These are phyloP conservation scores for Drosophila mimica DNA, from an alignment of 2,888 invertebrate species.

Conservation along the genomic window DNA sequence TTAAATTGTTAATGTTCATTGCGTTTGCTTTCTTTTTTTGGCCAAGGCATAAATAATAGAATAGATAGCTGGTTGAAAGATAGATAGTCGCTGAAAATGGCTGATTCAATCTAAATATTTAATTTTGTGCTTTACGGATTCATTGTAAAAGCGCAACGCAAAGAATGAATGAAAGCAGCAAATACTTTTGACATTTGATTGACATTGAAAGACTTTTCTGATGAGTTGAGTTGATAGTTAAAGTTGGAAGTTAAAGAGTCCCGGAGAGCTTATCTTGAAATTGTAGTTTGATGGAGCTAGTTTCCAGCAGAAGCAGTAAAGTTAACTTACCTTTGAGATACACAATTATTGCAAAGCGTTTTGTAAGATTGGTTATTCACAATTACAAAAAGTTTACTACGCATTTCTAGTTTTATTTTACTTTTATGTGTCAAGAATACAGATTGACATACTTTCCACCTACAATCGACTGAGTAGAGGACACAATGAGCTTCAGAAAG, in stretches of 20 bases:
- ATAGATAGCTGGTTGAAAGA: constrained; percentile 20
- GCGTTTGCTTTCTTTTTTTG: constrained; percentile 7
- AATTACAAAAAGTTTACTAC: not conserved
- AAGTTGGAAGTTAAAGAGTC: constrained; percentile 9
- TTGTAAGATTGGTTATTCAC: not conserved
- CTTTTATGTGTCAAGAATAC: not conserved
- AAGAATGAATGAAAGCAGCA: not conserved
- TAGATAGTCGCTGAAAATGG: constrained; percentile 40
- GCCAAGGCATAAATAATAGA: constrained; percentile 53
- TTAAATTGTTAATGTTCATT: constrained; percentile 61
- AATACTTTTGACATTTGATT: constrained; percentile 47
- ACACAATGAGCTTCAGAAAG: constrained; percentile 11
- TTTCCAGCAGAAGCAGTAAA: not conserved
- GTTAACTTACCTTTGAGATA: not conserved
- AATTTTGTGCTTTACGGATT: constrained; percentile 25
- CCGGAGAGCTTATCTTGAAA: not conserved
- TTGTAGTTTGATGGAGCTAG: not conserved
- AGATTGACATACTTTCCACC: constrained; percentile 50
- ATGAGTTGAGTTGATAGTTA: constrained; percentile 7
- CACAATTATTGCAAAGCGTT: not conserved
- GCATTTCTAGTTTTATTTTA: not conserved
- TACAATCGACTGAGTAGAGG: constrained; percentile 15
- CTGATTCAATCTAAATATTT: constrained; percentile 59
- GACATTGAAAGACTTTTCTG: constrained; percentile 36
- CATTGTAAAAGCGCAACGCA: constrained; percentile 11